Evolutionary conservation across 2,888 invertebrate genomes (phyloP), one percentile per base, ranked within the genome.

Genomic region (Belgica antarctica): DNA sequence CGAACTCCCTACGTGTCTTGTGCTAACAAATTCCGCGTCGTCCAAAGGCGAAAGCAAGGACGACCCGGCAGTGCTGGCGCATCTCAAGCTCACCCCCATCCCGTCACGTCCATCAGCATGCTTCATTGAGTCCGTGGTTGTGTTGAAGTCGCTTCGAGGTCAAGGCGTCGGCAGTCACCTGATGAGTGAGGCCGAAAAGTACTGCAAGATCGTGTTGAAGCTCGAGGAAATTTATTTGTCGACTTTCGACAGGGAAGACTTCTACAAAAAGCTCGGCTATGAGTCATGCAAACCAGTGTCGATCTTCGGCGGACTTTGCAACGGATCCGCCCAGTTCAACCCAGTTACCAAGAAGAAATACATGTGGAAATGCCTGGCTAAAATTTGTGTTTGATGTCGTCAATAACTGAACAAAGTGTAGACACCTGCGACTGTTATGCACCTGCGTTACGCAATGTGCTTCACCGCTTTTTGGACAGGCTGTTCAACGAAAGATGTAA

Each of bases 111-210:
- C 82, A 72, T 83, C 87, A 72, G 87, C 88, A 73, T 90, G 91
- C 79, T 90, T 90, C 76, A 82, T 93, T 70, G 91, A 92, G 82
- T 88, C 91, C 46, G 92, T 93, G 73, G 88, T 93, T 15, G 91
- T 93, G 75, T 84, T 85, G 73, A 86, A 85, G 78, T 79, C 81
- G 17, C 83, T 86, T 75, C 83, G 93, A 73, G 90, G 90, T 10
- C 85, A 86, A 78, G 92, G 90, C 73, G 83, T 89, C 73, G 93
- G 93, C 19, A 88, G 87, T 74, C 83, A 85, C 75, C 81, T 93
- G 41, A 88, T 93, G 88, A 83, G 81, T 71, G 84, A 86, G 76
- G 85, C 87, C 5, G 92, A 93, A 81, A 84, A 88, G 72, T 90
- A 90, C 77, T 88, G 88, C 75, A 86, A 83, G 73, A 80, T 81